phyloP scores from a whole-genome alignment of 1,140 invertebrate species.

The Sarcophaga peregrina region DNA sequence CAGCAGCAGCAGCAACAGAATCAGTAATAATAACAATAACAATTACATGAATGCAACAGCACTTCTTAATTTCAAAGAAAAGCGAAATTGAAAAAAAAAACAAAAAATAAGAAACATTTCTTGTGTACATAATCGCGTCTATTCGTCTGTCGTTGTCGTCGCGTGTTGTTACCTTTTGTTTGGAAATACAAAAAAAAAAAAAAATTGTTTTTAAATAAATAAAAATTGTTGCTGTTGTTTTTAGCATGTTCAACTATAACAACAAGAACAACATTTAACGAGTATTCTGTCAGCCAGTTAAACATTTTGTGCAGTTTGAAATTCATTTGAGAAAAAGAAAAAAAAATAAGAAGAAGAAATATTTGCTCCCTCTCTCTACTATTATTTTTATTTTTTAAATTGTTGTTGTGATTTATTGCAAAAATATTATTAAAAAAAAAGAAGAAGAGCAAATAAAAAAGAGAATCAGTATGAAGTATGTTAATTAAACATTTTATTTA shows the following conservation, averaged over 20 bases:
- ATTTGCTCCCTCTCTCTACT: neutral
- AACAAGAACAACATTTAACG: neutral
- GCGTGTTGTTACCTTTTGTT: conserved; percentile 7
- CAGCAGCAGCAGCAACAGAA: neutral
- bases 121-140: neutral
- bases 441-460: no score
- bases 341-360: no score
- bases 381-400: neutral
- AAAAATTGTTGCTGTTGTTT: no score
- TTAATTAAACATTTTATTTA: no score
- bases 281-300: neutral
- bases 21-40: neutral
- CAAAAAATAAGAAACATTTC: conserved; percentile 9
- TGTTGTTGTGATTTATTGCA: conserved; percentile 1
- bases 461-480: no score
- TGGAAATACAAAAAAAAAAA: neutral
- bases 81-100: conserved; percentile 3
- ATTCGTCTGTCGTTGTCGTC: conserved; percentile 10
- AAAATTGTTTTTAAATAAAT: neutral
- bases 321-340: neutral
- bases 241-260: no score
- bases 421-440: neutral
- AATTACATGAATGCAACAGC: neutral
- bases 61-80: conserved; percentile 25
- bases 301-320: neutral